A percentile compares a stretch with the other conserved stretches of the same genome.
phyloP scores from a whole-genome alignment of 1,140 invertebrate genomes.

The Pinna nobilis region DNA sequence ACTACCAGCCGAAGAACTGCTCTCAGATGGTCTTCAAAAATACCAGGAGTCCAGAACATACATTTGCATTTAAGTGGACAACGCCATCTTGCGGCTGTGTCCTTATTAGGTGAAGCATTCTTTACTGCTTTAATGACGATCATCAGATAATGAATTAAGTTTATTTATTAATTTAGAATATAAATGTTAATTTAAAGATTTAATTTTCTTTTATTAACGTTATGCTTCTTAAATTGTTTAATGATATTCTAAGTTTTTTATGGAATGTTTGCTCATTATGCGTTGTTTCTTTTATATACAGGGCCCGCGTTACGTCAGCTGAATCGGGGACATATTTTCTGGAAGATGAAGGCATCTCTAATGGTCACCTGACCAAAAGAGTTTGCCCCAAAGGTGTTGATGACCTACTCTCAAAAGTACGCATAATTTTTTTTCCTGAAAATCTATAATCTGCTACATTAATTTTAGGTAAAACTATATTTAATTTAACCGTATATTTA shows the following conservation, averaged over 20 bases:
- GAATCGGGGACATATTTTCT: constrained; percentile 34
- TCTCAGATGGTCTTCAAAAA: constrained; percentile 44
- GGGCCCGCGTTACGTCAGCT: constrained; percentile 41
- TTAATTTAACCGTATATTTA: background rate
- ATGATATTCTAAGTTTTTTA: too few relatives aligned
- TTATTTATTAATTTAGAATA: too few relatives aligned
- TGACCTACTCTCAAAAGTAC: constrained; percentile 36
- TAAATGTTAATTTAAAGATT: too few relatives aligned
- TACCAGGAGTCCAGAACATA: constrained; percentile 30
- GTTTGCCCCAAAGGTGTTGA: constrained; percentile 30
- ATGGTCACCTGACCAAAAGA: constrained; percentile 39
- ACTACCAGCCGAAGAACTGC: constrained; percentile 41
- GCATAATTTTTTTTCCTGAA: too few relatives aligned
- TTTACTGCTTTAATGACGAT: too few relatives aligned
- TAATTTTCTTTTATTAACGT: too few relatives aligned
- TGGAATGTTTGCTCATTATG: too few relatives aligned
- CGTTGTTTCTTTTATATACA: constrained; percentile 20
- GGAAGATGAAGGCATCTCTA: constrained; percentile 33
- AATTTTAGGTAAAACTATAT: too few relatives aligned
- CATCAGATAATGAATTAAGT: too few relatives aligned
- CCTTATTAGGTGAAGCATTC: constrained; percentile 44
- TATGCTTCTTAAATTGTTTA: too few relatives aligned
- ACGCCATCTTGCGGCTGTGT: constrained; percentile 51
- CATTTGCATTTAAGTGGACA: constrained; percentile 42
- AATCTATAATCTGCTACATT: background rate